These are phyloP conservation scores for Zosterops japonicus DNA, from an alignment of 2,113 vertebrate species.

Conservation along the genomic window DNA sequence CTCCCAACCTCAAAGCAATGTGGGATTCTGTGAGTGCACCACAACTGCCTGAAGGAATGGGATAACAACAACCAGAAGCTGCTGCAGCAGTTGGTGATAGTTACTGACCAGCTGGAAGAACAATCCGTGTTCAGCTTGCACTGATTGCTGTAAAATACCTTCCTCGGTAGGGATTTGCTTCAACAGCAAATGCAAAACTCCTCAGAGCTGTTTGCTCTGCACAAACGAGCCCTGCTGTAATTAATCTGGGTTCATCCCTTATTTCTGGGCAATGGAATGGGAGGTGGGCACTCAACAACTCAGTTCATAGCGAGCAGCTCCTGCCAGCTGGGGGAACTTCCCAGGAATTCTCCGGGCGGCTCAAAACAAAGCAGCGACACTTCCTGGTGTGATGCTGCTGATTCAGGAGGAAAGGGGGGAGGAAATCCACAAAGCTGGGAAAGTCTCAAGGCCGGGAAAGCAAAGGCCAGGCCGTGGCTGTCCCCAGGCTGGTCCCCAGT, in stretches of 20 bases:
- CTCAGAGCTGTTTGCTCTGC: background rate
- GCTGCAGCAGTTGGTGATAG: background rate
- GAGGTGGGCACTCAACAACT: background rate
- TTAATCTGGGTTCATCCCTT: background rate
- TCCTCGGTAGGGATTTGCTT: background rate
- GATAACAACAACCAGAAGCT: background rate
- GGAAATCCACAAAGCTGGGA: background rate
- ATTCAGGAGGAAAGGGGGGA: background rate
- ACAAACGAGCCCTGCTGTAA: background rate
- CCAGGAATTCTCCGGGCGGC: background rate
- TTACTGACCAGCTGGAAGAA: background rate
- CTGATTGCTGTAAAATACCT: background rate
- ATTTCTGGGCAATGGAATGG: background rate
- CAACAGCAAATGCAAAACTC: background rate
- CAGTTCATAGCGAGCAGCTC: accelerated
- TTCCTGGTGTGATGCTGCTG: background rate
- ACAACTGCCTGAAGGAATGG: accelerated
- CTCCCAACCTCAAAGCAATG: background rate
- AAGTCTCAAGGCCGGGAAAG: background rate
- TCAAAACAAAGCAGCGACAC: background rate
- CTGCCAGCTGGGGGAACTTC: background rate
- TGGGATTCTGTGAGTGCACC: background rate
- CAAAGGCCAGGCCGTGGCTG: background rate
- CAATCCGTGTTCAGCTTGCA: background rate
- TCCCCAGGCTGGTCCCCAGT: background rate